These are phyloP conservation scores for Hesperophylax magnus DNA, from an alignment of 1,140 invertebrate species.

Conservation along the genomic window DNA sequence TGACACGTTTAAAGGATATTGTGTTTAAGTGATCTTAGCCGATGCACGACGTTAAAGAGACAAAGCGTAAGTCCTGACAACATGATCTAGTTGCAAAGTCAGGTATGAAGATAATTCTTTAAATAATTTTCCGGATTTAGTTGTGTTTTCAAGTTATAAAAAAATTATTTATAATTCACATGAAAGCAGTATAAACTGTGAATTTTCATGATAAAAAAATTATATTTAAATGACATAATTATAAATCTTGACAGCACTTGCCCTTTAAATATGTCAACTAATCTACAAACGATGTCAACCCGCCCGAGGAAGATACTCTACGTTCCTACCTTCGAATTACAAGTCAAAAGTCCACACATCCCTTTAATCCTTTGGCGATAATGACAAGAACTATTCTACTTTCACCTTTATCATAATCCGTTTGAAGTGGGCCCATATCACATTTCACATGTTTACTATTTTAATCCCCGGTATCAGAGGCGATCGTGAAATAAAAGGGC, in stretches of 20 bases:
- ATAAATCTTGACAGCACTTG: no score
- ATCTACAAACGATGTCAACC: background rate
- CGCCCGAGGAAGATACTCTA: background rate
- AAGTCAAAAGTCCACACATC: slow-evolving; percentile 23
- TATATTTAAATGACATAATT: no score
- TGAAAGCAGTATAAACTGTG: no score
- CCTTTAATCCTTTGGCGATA: slow-evolving; percentile 15
- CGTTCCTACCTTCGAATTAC: background rate
- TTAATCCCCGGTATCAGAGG: slow-evolving; percentile 17
- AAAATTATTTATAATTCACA: no score
- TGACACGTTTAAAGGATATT: background rate
- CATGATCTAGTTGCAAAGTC: no score
- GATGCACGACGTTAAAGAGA: background rate
- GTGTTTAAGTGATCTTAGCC: background rate
- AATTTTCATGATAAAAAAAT: no score
- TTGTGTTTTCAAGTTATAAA: no score
- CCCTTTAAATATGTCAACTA: background rate
- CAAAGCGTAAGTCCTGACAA: no score
- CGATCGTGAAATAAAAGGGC: slow-evolving; percentile 7
- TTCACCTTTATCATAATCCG: slow-evolving; percentile 37
- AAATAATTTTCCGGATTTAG: no score
- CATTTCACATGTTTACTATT: slow-evolving; percentile 34
- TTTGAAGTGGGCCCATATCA: slow-evolving; percentile 33
- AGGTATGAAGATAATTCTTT: no score
- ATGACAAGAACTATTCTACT: slow-evolving; percentile 32